Percentiles rank a stretch among this genome's conserved stretches.
Evolutionary conservation across 2,797 vertebrate species (phyloP).

Genomic region (Lemur catta): DNA sequence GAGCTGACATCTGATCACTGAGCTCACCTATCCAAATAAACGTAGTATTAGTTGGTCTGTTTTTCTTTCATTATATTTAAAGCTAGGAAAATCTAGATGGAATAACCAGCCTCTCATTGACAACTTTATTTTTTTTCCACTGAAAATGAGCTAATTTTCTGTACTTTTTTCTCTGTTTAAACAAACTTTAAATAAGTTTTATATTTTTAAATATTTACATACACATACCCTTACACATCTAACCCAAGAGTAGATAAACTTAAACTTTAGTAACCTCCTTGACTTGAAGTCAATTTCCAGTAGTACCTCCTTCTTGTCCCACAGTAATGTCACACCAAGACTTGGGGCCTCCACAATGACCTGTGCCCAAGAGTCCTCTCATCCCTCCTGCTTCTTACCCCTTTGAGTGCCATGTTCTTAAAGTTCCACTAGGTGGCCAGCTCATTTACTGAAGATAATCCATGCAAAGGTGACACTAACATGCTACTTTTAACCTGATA

Average conservation of each 20-base stretch:
- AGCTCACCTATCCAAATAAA: slow-evolving; percentile 75
- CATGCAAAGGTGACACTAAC: background rate
- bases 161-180: slow-evolving; percentile 42
- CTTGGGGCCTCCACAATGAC: background rate
- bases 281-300: background rate
- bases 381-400: background rate
- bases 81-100: slow-evolving; percentile 65
- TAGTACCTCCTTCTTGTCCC: background rate
- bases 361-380: background rate
- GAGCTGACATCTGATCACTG: slow-evolving; percentile 58
- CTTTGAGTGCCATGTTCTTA: background rate
- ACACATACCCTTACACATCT: background rate
- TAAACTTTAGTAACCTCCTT: background rate
- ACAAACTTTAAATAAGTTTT: slow-evolving; percentile 37
- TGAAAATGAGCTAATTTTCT: slow-evolving; percentile 50
- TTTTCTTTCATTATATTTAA: slow-evolving; percentile 80
- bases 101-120: slow-evolving; percentile 58
- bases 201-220: background rate
- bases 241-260: background rate
- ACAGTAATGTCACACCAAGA: background rate
- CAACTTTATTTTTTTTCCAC: slow-evolving; percentile 21
- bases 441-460: background rate
- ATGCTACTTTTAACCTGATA: background rate
- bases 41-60: slow-evolving; percentile 59
- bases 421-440: background rate